phyloP scores from a whole-genome alignment of 2,888 invertebrate species.

The Crossocerus cetratus region DNA sequence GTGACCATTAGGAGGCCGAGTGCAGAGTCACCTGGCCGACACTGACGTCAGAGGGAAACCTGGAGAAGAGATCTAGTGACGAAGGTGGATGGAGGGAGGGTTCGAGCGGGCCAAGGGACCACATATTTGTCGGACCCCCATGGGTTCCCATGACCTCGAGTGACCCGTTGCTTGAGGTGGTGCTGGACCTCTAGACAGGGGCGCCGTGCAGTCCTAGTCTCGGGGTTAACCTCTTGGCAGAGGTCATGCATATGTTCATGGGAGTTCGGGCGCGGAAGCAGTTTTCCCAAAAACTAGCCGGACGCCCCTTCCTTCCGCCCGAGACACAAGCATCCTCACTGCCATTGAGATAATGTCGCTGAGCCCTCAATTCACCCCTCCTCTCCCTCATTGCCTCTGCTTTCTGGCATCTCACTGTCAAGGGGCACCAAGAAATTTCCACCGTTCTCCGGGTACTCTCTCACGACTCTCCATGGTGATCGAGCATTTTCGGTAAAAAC shows the following conservation, averaged over 20 bases:
- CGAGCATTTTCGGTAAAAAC: conserved; percentile 31
- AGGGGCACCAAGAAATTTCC: neutral
- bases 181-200: conserved; percentile 33
- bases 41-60: conserved; percentile 47
- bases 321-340: neutral
- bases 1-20: conserved; percentile 13
- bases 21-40: conserved; percentile 46
- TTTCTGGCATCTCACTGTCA: too few species aligned
- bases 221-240: conserved; percentile 52
- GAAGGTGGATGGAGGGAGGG: neutral
- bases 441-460: neutral
- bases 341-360: conserved; percentile 39
- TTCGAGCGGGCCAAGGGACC: conserved; percentile 34
- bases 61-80: conserved; percentile 51
- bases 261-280: conserved; percentile 51
- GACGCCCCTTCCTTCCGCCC: conserved; percentile 6
- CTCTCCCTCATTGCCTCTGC: too few species aligned
- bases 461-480: conserved; percentile 26
- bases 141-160: conserved; percentile 75
- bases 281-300: conserved; percentile 64
- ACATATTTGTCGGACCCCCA: conserved; percentile 68
- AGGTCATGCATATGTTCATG: conserved; percentile 69
- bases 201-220: conserved; percentile 20
- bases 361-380: neutral
- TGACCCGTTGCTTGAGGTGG: conserved; percentile 67